Evolutionary conservation across 2,797 vertebrate species (phyloP).

Genomic region (Myoxocephalus aenaeus): DNA sequence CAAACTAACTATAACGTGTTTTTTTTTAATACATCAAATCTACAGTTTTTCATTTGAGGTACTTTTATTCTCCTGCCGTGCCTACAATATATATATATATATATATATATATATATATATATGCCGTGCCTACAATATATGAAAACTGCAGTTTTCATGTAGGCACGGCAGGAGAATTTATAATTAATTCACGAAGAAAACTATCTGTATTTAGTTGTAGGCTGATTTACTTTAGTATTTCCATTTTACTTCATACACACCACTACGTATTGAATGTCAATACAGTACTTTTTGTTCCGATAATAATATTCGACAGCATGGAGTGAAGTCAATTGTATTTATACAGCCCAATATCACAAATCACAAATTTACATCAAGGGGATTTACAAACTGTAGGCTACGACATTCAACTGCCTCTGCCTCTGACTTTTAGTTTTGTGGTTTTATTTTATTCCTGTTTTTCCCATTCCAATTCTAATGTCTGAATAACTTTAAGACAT

Average conservation of each 20-base stretch:
- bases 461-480: neutral
- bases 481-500: no score
- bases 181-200: no score
- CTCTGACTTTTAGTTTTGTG: neutral
- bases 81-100: no score
- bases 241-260: neutral
- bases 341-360: neutral
- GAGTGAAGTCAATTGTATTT: neutral
- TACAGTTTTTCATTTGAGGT: accelerated
- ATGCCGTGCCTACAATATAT: no score
- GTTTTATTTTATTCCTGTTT: neutral
- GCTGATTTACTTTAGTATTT: neutral
- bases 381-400: neutral
- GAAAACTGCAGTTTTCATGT: no score
- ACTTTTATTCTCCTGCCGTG: no score
- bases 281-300: neutral
- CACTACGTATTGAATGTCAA: neutral
- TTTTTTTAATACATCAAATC: neutral
- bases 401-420: neutral
- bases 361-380: neutral
- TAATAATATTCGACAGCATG: neutral
- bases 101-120: no score
- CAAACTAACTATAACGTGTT: neutral
- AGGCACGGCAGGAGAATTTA: neutral
- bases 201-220: no score